Base-by-base conservation (phyloP, 2,113 vertebrate genomes). In the Takifugu bimaculatus region DNA sequence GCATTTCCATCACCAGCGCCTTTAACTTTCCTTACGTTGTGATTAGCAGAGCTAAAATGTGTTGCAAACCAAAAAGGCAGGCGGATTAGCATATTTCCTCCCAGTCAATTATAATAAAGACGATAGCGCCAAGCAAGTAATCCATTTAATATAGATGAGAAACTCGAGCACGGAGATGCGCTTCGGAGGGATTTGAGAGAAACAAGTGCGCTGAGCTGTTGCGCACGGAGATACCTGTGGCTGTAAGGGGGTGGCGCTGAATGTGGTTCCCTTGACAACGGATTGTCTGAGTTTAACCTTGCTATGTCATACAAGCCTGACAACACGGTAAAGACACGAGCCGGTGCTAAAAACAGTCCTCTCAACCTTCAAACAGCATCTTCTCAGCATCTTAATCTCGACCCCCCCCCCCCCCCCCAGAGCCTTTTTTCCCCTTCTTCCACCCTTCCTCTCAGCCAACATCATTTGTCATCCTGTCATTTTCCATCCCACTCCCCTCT, bases 221-320 rank as follows among this genome's bases (percentile, higher is more conserved):
- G 15, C 32, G 1, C 13, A 32, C 44, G 50, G 20, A 20, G 42
- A 13, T 4, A 29, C n/a, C 27, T 68, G 70, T 59, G 57, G 50
- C 70, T 80, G 69, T 74, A 72, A 74, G 32, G 50, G 50, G 52
- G 72, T 64, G 66, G 73, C 45, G 50, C 63, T 4, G 20, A 20
- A 5, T 69, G 28, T 65, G 48, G 82, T 81, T 81, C 39, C 81
- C 84, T 50, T 74, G 76, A 79, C 80, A 47, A 87, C 78, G 27
- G 52, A 53, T 62, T 2, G 14, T 77, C 80, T 49, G 15, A 14
- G 39, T 26, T 28, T 75, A 77, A 79, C 85, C 79, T 85, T 79
- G 79, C 26, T 1, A 13, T 77, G 68, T 75, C 70, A 54, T 2
- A 54, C 29, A 57, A 48, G 25, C 55, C 57, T 51, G 64, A 55